Base-by-base conservation (phyloP, 2,888 invertebrate genomes). In the Apamea crenata region DNA sequence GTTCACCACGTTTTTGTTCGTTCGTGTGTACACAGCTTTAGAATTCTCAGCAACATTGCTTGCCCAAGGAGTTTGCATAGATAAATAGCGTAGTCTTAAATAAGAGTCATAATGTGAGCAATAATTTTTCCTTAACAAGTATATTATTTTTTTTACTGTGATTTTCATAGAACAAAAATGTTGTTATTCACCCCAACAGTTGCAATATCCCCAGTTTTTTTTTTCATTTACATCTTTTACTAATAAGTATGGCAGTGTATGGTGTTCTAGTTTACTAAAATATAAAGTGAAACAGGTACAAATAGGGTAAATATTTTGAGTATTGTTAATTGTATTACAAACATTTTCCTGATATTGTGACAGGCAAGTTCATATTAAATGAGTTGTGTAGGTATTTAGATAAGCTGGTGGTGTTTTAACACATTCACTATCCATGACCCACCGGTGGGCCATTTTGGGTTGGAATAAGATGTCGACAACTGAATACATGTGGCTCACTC, bases 261-360 rank as follows among this genome's bases (percentile, higher is more conserved):
- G 10, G 7, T 21, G 6, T 32, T 36, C 16, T 47, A 61, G 10
- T 76, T 18, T 32, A 18, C 18, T 32, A 77, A 77, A 16, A n/a
- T 56, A 59, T 12, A 36, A 76, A 77, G 50, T 77, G 63, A 44
- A 67, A 71, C 70, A 71, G 36, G 29, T 65, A 59, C 40, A 16
- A 25, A 47, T 18, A 53, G 3, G 40, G 32, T 53, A 25, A 63
- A 47, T 40, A 29, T 53, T 56, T 61, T 32, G 5, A 29, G 16
- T 71, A 36, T 74, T 50, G 47, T 80, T 80, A 72, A 61, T 59
- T 61, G 32, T 70, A 21, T 73, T 76, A 63, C 2, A 61, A 2
- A 44, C 16, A 72, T 82, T 82, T 78, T 83, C 80, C 83, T 85
- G 79, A 25, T 79, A 47, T 5, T 59, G 12, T 61, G 73, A 68